phyloP scores from a whole-genome alignment of 2,113 vertebrate species.

The Nerophis lumbriciformis region DNA sequence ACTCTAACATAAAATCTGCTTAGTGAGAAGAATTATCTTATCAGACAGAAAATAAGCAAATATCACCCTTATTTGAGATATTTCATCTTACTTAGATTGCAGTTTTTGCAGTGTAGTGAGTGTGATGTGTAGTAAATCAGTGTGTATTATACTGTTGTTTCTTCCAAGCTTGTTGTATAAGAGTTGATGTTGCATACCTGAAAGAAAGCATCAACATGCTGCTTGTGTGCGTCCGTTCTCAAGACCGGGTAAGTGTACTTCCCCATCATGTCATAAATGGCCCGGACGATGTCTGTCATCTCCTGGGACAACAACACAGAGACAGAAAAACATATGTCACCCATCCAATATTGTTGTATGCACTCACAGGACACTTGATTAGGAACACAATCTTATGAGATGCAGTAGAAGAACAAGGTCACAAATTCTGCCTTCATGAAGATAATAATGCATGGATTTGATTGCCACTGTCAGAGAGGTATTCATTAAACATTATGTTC shows the following conservation, averaged over 20 bases:
- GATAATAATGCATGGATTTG: too few relatives aligned
- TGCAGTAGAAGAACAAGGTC: too few relatives aligned
- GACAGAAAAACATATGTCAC: not conserved
- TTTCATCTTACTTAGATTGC: too few relatives aligned
- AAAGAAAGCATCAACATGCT: constrained; percentile 95
- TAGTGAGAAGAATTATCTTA: too few relatives aligned
- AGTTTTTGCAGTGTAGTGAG: too few relatives aligned
- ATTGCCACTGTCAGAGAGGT: too few relatives aligned
- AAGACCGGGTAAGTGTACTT: constrained; percentile 92
- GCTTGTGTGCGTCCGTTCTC: constrained; percentile 87
- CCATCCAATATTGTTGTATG: not conserved
- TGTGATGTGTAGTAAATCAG: too few relatives aligned
- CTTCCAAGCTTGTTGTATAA: not conserved
- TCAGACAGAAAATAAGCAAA: too few relatives aligned
- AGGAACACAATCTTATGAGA: not conserved
- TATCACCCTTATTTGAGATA: too few relatives aligned
- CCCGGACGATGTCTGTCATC: constrained; percentile 95
- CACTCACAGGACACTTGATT: not conserved
- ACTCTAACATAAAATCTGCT: too few relatives aligned
- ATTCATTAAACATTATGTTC: not conserved
- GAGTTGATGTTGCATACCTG: constrained; percentile 71
- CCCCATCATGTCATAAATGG: constrained; percentile 99
- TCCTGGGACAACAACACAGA: constrained; percentile 70
- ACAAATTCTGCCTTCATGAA: too few relatives aligned
- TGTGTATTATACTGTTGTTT: too few relatives aligned